Evolutionary conservation across 2,113 vertebrate species (phyloP).

Genomic region (Eubucco bourcierii): DNA sequence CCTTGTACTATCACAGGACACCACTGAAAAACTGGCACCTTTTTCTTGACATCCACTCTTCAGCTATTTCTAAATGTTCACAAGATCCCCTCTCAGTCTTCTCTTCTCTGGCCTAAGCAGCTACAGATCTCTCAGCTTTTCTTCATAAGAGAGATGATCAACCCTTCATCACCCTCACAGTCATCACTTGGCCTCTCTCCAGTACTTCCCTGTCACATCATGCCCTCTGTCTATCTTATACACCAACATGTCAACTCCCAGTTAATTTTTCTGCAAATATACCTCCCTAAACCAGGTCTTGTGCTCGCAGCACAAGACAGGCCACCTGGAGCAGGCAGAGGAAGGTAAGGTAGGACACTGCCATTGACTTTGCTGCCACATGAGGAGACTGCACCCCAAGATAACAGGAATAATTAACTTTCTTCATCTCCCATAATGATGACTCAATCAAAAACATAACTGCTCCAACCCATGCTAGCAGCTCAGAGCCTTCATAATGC

Average conservation of each 20-base stretch:
- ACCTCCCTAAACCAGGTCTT: neutral
- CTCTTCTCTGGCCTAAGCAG: no score
- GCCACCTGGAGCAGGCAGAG: neutral
- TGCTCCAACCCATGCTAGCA: neutral
- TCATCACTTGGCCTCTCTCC: no score
- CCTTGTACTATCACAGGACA: no score
- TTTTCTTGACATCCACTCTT: no score
- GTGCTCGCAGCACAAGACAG: neutral
- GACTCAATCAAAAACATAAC: neutral
- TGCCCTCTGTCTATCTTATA: neutral
- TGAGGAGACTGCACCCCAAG: rapidly evolving
- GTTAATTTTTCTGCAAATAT: neutral
- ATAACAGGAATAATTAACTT: neutral
- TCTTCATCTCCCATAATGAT: neutral
- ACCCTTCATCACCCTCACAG: no score
- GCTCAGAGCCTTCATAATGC: neutral
- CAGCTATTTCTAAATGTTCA: no score
- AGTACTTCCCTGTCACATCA: no score
- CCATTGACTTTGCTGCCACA: neutral
- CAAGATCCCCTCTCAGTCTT: no score
- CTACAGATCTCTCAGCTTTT: no score
- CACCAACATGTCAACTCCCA: neutral
- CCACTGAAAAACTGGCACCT: no score
- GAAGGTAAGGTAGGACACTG: neutral
- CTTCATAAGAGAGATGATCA: no score